Percentiles rank a stretch among this genome's conserved stretches.
Evolutionary conservation across 2,797 vertebrate species (phyloP).

Genomic region (Paramormyrops hopkinsi): DNA sequence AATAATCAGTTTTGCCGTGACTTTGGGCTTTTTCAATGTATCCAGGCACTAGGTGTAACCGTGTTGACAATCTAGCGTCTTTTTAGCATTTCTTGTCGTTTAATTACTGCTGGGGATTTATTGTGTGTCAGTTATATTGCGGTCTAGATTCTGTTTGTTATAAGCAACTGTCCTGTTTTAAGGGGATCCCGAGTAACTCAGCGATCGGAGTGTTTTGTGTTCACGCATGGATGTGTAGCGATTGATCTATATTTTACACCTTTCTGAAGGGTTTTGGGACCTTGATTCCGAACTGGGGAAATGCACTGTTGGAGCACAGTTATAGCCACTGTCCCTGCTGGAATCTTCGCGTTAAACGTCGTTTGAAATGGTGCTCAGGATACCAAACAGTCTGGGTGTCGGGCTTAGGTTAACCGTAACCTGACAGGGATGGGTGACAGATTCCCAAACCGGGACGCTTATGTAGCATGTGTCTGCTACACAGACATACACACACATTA

Average conservation of each 20-base stretch:
- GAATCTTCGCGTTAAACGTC: background rate
- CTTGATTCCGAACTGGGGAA: background rate
- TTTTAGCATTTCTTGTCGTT: background rate
- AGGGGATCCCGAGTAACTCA: background rate
- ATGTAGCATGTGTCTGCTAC: background rate
- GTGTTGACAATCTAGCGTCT: background rate
- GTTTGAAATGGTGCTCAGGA: background rate
- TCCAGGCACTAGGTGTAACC: background rate
- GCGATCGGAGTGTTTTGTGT: background rate
- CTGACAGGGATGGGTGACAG: background rate
- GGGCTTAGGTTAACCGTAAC: background rate
- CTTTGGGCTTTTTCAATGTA: background rate
- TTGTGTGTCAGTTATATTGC: background rate
- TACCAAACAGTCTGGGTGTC: background rate
- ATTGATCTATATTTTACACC: background rate
- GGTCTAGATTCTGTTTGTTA: background rate
- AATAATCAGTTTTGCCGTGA: background rate
- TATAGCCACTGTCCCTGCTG: background rate
- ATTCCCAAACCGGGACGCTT: background rate
- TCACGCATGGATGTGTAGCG: background rate
- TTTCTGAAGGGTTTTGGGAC: background rate
- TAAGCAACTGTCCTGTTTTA: background rate
- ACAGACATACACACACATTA: background rate
- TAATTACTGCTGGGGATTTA: background rate
- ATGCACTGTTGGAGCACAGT: background rate